Percentiles rank a stretch among this genome's conserved stretches.
Evolutionary conservation across 2,113 vertebrate species (phyloP).

Genomic region (Narcine bancroftii): DNA sequence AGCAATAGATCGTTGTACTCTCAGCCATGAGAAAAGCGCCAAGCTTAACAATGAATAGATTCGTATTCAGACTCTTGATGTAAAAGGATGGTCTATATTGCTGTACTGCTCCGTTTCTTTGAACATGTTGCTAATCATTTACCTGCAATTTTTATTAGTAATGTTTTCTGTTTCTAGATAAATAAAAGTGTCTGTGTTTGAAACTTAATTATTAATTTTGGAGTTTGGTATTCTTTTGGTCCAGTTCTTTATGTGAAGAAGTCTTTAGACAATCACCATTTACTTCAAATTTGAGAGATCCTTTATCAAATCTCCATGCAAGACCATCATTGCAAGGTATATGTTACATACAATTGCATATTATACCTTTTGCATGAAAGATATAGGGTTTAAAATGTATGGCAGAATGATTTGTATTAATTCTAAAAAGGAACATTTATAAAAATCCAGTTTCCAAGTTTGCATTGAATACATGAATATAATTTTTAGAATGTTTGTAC

Average conservation of each 20-base stretch:
- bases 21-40: neutral
- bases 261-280: conserved; percentile 97
- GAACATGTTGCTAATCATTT: neutral
- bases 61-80: neutral
- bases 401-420: neutral
- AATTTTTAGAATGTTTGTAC: neutral
- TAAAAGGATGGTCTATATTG: neutral
- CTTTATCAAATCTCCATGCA: conserved; percentile 73
- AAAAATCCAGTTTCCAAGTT: neutral
- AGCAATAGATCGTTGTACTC: neutral
- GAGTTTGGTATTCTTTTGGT: conserved; percentile 40
- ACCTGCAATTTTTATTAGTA: neutral
- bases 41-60: neutral
- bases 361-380: neutral
- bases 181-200: neutral
- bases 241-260: conserved; percentile 87
- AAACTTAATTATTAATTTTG: neutral
- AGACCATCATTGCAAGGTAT: conserved; percentile 71
- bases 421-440: neutral
- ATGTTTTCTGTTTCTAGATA: neutral
- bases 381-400: neutral
- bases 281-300: conserved; percentile 85
- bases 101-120: neutral
- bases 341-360: conserved; percentile 40
- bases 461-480: neutral